These are phyloP conservation scores for Glaucopsyche alexis DNA, from an alignment of 2,888 invertebrate species.

Conservation along the genomic window DNA sequence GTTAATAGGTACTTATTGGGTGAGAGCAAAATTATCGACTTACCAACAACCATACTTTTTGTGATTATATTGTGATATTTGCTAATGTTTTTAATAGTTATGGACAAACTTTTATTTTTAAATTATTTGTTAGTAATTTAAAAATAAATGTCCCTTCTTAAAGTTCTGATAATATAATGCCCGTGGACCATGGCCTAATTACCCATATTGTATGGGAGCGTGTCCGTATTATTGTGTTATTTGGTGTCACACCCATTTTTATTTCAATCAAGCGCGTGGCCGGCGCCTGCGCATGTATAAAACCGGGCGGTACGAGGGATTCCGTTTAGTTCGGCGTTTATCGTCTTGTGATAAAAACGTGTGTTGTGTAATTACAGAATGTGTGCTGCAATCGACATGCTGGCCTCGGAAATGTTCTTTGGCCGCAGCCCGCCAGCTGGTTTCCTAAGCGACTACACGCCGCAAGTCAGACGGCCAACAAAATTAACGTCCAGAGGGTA, in stretches of 20 bases:
- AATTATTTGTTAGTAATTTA: no score
- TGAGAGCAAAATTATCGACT: no score
- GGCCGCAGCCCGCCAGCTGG: slow-evolving; percentile 85
- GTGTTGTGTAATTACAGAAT: slow-evolving; percentile 50
- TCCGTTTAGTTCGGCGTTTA: slow-evolving; percentile 62
- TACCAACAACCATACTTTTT: no score
- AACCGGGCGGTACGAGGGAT: slow-evolving; percentile 47
- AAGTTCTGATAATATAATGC: slow-evolving; percentile 28
- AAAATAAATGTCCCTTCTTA: not conserved
- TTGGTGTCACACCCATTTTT: slow-evolving; percentile 52
- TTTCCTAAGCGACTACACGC: slow-evolving; percentile 81
- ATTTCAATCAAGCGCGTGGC: slow-evolving; percentile 56
- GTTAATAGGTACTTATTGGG: no score
- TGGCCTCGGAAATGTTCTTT: slow-evolving; percentile 86
- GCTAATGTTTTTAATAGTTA: not conserved
- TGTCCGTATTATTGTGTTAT: slow-evolving; percentile 42
- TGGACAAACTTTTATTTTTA: no score
- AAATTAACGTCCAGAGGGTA: slow-evolving; percentile 60
- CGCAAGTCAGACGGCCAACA: slow-evolving; percentile 59
- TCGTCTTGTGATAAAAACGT: slow-evolving; percentile 41
- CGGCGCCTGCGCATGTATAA: slow-evolving; percentile 58
- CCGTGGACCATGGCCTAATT: slow-evolving; percentile 57
- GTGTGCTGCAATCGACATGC: slow-evolving; percentile 74
- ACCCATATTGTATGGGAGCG: slow-evolving; percentile 41
- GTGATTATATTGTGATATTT: not conserved